Conservation (phyloP, 1,140 invertebrate species). For the Colletes latitarsis region DNA sequence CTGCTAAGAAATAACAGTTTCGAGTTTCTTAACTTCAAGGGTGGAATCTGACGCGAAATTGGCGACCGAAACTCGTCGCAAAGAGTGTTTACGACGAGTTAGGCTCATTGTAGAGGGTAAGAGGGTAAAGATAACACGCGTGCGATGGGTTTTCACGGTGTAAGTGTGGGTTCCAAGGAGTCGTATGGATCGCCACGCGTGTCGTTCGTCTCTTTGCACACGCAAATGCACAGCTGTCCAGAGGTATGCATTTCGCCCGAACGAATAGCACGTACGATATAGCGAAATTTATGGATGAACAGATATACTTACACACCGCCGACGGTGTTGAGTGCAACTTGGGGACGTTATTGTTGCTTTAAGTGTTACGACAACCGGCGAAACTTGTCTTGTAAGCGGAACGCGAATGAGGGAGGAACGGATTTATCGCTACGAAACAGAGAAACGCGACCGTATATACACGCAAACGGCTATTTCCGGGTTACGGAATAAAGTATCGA, state of each 20-base stretch:
- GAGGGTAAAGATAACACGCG: no score
- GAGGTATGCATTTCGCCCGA: background rate
- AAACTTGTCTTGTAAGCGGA: conserved; percentile 39
- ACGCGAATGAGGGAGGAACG: conserved; percentile 13
- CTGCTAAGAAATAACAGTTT: no score
- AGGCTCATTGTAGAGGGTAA: no score
- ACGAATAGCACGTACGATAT: conserved; percentile 31
- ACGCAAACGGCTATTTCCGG: conserved; percentile 37
- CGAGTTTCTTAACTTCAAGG: no score
- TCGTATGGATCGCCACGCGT: conserved; percentile 43
- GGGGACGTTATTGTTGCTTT: conserved; percentile 56
- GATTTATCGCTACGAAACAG: conserved; percentile 32
- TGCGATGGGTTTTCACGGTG: no score
- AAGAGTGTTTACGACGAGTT: no score
- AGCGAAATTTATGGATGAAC: conserved; percentile 52
- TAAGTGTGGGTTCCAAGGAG: no score
- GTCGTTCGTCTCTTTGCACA: conserved; percentile 49
- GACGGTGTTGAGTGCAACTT: conserved; percentile 32
- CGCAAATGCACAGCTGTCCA: conserved; percentile 9
- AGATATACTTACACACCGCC: conserved; percentile 49
- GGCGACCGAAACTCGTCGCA: no score
- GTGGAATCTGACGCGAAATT: no score
- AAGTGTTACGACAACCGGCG: conserved; percentile 48
- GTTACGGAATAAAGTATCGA: conserved; percentile 23
- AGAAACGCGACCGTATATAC: background rate